A percentile compares a stretch with the other conserved stretches of the same genome.
These are phyloP conservation scores for Gallinago stenura DNA, from an alignment of 2,797 vertebrate species.

Conservation along the genomic window DNA sequence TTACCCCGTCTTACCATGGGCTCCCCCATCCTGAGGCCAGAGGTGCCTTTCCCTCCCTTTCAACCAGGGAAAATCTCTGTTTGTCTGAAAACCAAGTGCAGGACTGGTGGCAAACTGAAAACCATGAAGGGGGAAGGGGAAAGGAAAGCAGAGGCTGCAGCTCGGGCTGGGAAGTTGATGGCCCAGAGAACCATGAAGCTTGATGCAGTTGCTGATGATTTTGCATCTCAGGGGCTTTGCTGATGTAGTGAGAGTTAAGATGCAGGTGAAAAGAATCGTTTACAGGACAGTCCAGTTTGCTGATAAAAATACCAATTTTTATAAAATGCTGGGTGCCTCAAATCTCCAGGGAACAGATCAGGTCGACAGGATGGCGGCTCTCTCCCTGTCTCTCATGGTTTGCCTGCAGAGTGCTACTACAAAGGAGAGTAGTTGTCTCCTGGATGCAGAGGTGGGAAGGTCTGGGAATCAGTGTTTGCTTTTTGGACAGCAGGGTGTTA, in stretches of 20 bases:
- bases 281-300: background rate
- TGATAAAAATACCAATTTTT: background rate
- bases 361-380: accelerated
- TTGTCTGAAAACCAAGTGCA: background rate
- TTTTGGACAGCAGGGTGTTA: background rate
- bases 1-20: background rate
- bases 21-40: background rate
- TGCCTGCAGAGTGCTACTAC: background rate
- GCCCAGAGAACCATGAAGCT: background rate
- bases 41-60: background rate
- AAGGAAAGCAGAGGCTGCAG: background rate
- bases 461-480: background rate
- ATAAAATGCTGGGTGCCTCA: background rate
- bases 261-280: background rate
- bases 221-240: background rate
- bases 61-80: background rate
- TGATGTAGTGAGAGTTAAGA: background rate
- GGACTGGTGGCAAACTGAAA: background rate
- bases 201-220: background rate
- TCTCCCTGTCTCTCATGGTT: accelerated
- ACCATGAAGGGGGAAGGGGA: background rate
- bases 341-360: background rate
- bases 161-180: background rate
- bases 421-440: background rate
- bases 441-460: background rate